Conservation (phyloP, 2,113 vertebrate genomes). For the Rattus rattus region DNA sequence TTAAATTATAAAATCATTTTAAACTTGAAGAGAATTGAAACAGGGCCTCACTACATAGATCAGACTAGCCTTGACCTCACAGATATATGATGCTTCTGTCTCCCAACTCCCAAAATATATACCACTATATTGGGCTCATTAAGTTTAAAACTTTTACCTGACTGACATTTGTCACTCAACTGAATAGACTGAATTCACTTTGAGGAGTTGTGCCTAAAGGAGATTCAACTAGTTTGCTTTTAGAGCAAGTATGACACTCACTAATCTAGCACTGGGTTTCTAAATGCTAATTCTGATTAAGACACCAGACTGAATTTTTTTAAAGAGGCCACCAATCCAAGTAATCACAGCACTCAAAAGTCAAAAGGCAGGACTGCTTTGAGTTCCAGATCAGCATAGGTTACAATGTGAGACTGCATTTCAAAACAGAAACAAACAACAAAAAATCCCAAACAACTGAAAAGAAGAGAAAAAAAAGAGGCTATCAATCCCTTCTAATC, state of each 20-base stretch:
- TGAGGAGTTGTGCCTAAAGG: background rate
- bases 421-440: background rate
- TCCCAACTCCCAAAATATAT: background rate
- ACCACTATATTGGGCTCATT: background rate
- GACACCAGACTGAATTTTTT: background rate
- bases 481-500: background rate
- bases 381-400: background rate
- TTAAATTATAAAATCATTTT: conserved; percentile 38
- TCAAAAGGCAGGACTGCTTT: background rate
- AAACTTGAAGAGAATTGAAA: background rate
- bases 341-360: background rate
- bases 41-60: background rate
- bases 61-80: background rate
- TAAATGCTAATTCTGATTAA: conserved; percentile 40
- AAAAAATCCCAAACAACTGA: background rate
- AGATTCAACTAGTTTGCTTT: conserved; percentile 19
- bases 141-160: conserved; percentile 26
- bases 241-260: conserved; percentile 13
- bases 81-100: background rate
- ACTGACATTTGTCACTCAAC: background rate
- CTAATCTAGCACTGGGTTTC: conserved; percentile 9
- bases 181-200: background rate
- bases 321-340: background rate
- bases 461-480: background rate
- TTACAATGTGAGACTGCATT: background rate